These are phyloP conservation scores for Ictalurus furcatus DNA, from an alignment of 2,113 vertebrate genomes.

Conservation along the genomic window DNA sequence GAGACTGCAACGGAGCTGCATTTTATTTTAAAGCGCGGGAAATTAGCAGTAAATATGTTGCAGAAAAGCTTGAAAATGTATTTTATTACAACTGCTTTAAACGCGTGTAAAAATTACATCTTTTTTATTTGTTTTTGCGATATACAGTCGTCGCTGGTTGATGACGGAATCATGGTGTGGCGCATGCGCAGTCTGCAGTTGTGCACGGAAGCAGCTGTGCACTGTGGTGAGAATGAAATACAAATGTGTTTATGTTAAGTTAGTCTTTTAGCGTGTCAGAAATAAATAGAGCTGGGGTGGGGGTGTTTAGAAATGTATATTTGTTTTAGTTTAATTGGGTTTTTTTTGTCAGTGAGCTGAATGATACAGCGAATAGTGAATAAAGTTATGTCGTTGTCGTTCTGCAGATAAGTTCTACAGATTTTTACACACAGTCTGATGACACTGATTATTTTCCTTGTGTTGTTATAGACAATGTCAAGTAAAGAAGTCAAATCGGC, in stretches of 20 bases:
- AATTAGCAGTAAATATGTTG: not conserved
- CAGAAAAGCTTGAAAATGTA: not conserved
- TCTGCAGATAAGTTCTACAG: not conserved
- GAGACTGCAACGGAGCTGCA: not conserved
- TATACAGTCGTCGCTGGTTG: not conserved
- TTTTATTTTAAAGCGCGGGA: not conserved
- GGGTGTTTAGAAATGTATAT: not conserved
- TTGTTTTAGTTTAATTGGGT: not conserved
- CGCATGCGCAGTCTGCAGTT: slow-evolving; percentile 25
- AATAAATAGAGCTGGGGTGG: not conserved
- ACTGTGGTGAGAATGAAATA: slow-evolving; percentile 6
- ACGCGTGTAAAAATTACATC: not conserved
- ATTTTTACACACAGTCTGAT: not conserved
- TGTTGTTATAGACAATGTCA: slow-evolving; percentile 74
- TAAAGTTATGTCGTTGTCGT: not conserved
- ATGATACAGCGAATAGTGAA: not conserved
- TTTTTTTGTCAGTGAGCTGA: not conserved
- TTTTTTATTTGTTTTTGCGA: not conserved
- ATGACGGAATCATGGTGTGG: not conserved
- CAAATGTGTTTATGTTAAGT: not conserved
- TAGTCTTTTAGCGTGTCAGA: not conserved
- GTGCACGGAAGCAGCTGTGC: not conserved
- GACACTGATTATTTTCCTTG: not conserved
- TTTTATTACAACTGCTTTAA: not conserved
- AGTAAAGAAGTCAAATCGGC: slow-evolving; percentile 92